These are phyloP conservation scores for Phaonia tiefii DNA, from an alignment of 2,888 invertebrate genomes.

Conservation along the genomic window DNA sequence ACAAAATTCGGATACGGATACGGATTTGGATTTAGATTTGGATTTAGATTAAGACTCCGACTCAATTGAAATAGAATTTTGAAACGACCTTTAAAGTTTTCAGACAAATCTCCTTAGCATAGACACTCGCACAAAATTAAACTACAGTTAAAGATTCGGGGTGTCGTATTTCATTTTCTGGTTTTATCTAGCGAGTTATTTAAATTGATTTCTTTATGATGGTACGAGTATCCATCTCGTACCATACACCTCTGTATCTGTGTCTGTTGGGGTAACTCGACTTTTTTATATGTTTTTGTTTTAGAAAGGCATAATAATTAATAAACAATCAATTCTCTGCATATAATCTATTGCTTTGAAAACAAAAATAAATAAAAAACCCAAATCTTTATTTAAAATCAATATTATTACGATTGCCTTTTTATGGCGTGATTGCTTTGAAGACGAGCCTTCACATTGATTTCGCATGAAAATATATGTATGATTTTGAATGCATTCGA, in stretches of 20 bases:
- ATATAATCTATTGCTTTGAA: neutral
- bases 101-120: neutral
- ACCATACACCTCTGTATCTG: no score
- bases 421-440: neutral
- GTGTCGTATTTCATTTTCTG: constrained; percentile 53
- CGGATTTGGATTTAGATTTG: neutral
- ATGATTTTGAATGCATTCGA: no score
- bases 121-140: neutral
- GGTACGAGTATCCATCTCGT: no score
- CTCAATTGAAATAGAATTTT: constrained; percentile 43
- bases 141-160: constrained; percentile 38
- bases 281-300: constrained; percentile 25
- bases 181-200: constrained; percentile 43
- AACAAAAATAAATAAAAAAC: neutral
- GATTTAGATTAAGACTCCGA: neutral
- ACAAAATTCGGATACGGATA: neutral
- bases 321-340: no score
- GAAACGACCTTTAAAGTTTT: constrained; percentile 47
- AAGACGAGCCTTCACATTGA: constrained; percentile 37
- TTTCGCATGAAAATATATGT: neutral
- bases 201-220: constrained; percentile 24
- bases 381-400: no score
- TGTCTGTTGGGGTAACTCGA: no score
- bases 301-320: constrained; percentile 55
- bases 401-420: no score